A percentile compares a stretch with the other conserved stretches of the same genome.
These are phyloP conservation scores for Oreortyx pictus DNA, from an alignment of 2,797 vertebrate genomes.

Conservation along the genomic window DNA sequence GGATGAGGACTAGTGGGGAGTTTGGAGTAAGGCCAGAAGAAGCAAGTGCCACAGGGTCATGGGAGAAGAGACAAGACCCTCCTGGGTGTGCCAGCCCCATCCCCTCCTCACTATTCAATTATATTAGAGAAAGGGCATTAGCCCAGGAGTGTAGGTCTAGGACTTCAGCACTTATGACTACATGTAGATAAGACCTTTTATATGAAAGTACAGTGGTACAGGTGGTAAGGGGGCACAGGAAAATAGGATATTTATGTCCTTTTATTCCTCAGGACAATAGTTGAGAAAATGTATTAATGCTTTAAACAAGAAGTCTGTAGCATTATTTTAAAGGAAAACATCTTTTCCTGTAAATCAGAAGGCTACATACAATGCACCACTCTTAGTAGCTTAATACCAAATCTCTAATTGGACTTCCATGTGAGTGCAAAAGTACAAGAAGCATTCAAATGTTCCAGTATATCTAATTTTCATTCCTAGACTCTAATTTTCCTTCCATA, in stretches of 20 bases:
- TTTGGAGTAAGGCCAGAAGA: background rate
- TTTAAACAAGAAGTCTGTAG: background rate
- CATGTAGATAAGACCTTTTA: background rate
- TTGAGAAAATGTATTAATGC: background rate
- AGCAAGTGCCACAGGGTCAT: accelerated
- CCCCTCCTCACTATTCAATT: background rate
- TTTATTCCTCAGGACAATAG: background rate
- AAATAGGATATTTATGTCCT: background rate
- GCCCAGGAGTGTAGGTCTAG: background rate
- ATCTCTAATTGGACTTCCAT: background rate
- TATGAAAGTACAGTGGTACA: background rate
- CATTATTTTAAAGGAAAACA: background rate
- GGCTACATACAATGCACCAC: accelerated
- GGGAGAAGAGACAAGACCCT: background rate
- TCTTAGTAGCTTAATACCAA: background rate
- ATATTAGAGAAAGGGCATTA: background rate
- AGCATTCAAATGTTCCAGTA: background rate
- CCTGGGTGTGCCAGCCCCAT: accelerated
- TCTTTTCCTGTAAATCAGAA: background rate
- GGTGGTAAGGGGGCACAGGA: background rate
- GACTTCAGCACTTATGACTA: background rate
- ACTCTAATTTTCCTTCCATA: background rate
- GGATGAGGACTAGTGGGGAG: background rate
- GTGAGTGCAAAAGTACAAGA: background rate
- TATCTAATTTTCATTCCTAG: background rate